Evolutionary conservation across 2,113 vertebrate species (phyloP), one percentile per base, ranked within the genome.

Genomic region (Megaleporinus macrocephalus): DNA sequence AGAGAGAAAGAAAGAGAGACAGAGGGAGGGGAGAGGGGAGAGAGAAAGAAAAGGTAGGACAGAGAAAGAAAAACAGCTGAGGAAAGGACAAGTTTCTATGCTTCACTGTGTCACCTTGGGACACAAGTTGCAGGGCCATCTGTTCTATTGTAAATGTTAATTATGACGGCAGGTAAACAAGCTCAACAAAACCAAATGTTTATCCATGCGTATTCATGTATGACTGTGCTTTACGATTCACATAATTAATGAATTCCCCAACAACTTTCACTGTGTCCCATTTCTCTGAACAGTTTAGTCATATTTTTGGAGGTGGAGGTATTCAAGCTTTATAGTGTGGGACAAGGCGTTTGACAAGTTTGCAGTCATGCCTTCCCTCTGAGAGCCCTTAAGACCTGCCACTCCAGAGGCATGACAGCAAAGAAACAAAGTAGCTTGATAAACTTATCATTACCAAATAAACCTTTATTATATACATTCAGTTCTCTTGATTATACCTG

Each of bases 171-270:
- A 49, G 18, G 36, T 55, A 73, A 30, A 73, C 47, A 22, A 22
- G 53, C 20, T 55, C 16, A 55, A 55, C 16, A 55, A 53, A 73
- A 49, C 18, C 22, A 29, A 22, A 55, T 53, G n/a, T 49, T 73
- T 73, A 68, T 68, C 30, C 65, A 68, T 68, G 65, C 22, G 65
- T 11, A 73, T 73, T 49, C 51, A 73, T 55, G 51, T 20, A 33
- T 30, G 51, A 30, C 47, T 57, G 73, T 0, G 20, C 20, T 11
- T 55, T 27, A 18, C 14, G 26, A 22, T 47, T 74, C 18, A 55
- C 27, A 26, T 55, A 55, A 30, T 55, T 55, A 57, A 59, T 59
- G 73, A 74, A 57, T 29, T 57, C 55, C 51, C 33, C n/a, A 57
- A 57, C 53, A 13, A 13, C 15, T 20, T 51, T 73, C 13, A 16